phyloP scores from a whole-genome alignment of 2,888 invertebrate genomes.

The Xylocampa areola region DNA sequence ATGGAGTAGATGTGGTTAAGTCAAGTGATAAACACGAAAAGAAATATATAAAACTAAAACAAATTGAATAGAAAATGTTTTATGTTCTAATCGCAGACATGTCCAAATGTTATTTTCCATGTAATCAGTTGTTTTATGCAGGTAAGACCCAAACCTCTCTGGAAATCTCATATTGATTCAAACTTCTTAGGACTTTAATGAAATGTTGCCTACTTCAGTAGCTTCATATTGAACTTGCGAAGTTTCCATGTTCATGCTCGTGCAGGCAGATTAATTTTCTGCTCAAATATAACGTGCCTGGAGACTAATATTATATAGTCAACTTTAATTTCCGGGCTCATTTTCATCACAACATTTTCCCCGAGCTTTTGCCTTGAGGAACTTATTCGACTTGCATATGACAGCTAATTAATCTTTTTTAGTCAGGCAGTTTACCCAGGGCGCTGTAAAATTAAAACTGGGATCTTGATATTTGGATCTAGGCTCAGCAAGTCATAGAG shows the following conservation, averaged over 20 bases:
- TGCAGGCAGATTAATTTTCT: not conserved
- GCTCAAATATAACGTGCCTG: not conserved
- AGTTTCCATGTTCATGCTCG: constrained; percentile 2
- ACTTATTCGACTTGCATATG: constrained; percentile 35
- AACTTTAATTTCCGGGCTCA: constrained; percentile 21
- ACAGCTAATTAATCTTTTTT: constrained; percentile 35
- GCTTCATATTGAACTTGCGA: constrained; percentile 17
- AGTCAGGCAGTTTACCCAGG: constrained; percentile 3
- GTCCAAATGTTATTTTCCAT: no score
- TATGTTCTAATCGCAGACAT: no score
- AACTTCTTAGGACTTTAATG: constrained; percentile 30
- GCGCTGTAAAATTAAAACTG: not conserved
- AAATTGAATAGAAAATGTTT: no score
- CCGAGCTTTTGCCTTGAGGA: constrained; percentile 23
- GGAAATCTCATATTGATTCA: constrained; percentile 16
- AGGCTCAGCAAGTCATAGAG: no score
- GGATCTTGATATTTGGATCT: no score
- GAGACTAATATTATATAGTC: constrained; percentile 3
- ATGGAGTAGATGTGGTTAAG: not conserved
- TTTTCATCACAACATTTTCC: constrained; percentile 16
- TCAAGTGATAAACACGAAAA: no score
- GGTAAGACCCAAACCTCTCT: not conserved
- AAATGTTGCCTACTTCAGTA: constrained; percentile 35
- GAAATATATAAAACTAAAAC: no score
- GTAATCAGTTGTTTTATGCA: no score